phyloP scores from a whole-genome alignment of 2,888 invertebrate species.

The Clistopyga incitator region DNA sequence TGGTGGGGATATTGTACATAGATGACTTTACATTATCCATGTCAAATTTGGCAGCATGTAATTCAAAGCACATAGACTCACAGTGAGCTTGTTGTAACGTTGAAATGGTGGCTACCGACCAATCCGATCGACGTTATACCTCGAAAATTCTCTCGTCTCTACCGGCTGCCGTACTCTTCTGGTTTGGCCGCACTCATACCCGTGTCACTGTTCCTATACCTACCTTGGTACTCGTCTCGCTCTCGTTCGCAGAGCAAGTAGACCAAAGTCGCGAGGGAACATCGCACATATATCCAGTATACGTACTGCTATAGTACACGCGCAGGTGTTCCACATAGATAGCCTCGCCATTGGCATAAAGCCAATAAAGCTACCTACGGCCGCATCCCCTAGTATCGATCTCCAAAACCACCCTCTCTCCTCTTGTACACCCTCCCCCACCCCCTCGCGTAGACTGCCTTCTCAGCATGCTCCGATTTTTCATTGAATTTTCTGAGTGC shows the following conservation, averaged over 20 bases:
- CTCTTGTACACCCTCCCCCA: conserved; percentile 12
- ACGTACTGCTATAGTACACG: conserved; percentile 68
- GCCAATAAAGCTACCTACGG: conserved; percentile 81
- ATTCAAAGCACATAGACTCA: conserved; percentile 8
- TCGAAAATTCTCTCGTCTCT: conserved; percentile 51
- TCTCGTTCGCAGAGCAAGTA: conserved; percentile 39
- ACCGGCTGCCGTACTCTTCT: conserved; percentile 26
- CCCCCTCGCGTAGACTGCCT: not conserved
- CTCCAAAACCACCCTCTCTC: conserved; percentile 41
- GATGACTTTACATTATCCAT: conserved; percentile 23
- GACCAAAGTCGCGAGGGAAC: conserved; percentile 54
- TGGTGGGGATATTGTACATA: too few species aligned
- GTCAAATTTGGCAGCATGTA: too few species aligned
- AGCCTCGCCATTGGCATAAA: conserved; percentile 80
- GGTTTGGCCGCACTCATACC: conserved; percentile 27
- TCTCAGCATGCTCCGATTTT: conserved; percentile 63
- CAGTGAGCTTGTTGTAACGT: not conserved
- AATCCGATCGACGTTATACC: conserved; percentile 48
- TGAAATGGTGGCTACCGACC: conserved; percentile 34
- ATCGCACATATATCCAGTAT: conserved; percentile 38
- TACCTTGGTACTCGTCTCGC: conserved; percentile 10
- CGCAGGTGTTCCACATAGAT: conserved; percentile 83
- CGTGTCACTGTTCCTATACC: conserved; percentile 2
- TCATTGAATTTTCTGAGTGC: conserved; percentile 67
- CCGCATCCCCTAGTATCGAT: conserved; percentile 73